A percentile compares a stretch with the other conserved stretches of the same genome.
These are phyloP conservation scores for Erythrocebus patas DNA, from an alignment of 2,113 vertebrate genomes.

Conservation along the genomic window DNA sequence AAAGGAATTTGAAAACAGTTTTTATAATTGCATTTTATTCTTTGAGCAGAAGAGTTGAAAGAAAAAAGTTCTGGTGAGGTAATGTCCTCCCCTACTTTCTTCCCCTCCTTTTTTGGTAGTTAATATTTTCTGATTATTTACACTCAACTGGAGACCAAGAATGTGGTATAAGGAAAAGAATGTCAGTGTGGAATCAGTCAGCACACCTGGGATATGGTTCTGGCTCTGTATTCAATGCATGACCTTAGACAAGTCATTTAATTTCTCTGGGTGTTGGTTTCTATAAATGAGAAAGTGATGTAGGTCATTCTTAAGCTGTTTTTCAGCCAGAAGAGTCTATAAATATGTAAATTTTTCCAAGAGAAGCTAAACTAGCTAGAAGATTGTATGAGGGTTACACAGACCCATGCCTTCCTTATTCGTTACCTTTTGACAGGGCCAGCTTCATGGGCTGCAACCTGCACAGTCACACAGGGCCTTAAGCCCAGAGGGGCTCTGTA, in stretches of 20 bases:
- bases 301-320: neutral
- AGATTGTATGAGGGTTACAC: neutral
- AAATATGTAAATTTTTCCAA: neutral
- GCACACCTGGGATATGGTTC: neutral
- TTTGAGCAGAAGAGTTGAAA: conserved; percentile 67
- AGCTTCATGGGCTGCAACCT: accelerated
- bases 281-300: neutral
- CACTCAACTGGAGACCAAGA: neutral
- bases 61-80: conserved; percentile 72
- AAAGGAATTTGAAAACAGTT: conserved; percentile 30
- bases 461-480: no score
- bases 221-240: neutral
- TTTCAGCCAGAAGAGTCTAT: neutral
- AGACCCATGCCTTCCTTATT: neutral
- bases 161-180: neutral
- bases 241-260: conserved; percentile 9
- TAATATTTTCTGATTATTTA: neutral
- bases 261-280: neutral
- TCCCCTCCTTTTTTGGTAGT: neutral
- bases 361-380: neutral
- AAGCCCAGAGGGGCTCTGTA: accelerated
- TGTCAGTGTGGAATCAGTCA: no score
- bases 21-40: conserved; percentile 59
- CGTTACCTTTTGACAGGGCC: neutral
- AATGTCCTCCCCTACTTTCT: neutral